Conservation (phyloP, 1,140 invertebrate genomes). For the Catajapyx aquilonaris region DNA sequence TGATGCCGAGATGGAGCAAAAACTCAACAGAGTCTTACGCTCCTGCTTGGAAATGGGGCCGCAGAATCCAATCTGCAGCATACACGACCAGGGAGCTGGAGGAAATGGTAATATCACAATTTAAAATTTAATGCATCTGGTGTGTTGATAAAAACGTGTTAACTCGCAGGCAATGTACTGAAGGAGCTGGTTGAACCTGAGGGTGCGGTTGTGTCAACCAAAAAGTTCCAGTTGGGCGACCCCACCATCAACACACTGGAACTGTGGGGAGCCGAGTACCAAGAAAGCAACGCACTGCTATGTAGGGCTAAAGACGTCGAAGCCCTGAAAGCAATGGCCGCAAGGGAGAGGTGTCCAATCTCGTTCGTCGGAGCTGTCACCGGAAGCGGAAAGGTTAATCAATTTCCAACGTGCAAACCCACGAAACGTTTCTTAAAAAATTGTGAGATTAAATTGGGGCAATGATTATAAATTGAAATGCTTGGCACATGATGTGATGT, state of each 20-base stretch:
- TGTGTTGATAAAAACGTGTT: not conserved
- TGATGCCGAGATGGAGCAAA: conserved; percentile 97
- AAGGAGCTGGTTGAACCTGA: conserved; percentile 89
- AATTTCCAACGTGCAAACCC: too few species aligned
- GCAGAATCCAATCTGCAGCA: conserved; percentile 77
- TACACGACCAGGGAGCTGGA: conserved; percentile 91
- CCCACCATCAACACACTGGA: conserved; percentile 81
- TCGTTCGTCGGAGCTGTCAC: conserved; percentile 84
- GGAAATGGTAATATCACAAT: conserved; percentile 53
- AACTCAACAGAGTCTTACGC: conserved; percentile 78
- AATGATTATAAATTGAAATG: too few species aligned
- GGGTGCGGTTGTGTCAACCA: conserved; percentile 75
- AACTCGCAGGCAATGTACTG: conserved; percentile 61
- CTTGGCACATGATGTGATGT: too few species aligned
- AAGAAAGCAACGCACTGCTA: conserved; percentile 83
- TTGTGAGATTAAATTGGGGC: too few species aligned
- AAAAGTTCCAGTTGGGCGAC: conserved; percentile 79
- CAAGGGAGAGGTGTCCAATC: conserved; percentile 76
- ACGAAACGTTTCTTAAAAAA: too few species aligned
- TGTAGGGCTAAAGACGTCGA: conserved; percentile 38
- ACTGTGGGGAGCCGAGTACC: conserved; percentile 95
- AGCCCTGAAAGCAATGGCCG: conserved; percentile 48
- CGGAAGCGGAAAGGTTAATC: conserved; percentile 55
- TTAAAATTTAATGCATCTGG: conserved; percentile 1
- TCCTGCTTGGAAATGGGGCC: conserved; percentile 66